These are phyloP conservation scores for Puntigrus tetrazona DNA, from an alignment of 2,113 vertebrate genomes.

Conservation along the genomic window DNA sequence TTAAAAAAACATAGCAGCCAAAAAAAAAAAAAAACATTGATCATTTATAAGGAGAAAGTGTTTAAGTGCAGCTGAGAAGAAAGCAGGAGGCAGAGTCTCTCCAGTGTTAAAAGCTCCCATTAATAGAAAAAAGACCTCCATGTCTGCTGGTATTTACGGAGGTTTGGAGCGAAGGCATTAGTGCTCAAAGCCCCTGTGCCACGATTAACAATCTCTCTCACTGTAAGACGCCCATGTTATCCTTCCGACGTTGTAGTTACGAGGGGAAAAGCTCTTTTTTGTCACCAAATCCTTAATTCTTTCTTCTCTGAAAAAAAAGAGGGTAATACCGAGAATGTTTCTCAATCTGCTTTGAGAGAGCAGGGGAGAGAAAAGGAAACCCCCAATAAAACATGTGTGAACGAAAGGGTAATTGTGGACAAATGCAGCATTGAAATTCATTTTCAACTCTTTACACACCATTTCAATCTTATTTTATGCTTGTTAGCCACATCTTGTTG, in stretches of 20 bases:
- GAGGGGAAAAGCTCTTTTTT: conserved; percentile 82
- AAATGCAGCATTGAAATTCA: conserved; percentile 99
- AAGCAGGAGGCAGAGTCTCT: conserved; percentile 56
- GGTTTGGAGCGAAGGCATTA: conserved; percentile 79
- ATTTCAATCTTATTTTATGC: conserved; percentile 99
- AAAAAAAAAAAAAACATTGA: conserved; percentile 68
- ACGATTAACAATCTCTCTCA: conserved; percentile 79
- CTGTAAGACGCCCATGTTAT: conserved; percentile 80
- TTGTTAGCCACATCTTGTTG: conserved; percentile 99
- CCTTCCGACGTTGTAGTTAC: conserved; percentile 73
- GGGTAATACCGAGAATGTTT: conserved; percentile 94
- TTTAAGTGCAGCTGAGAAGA: conserved; percentile 40
- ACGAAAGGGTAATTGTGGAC: conserved; percentile 99
- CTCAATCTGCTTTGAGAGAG: conserved; percentile 96
- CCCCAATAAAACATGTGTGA: conserved; percentile 97
- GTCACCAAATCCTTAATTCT: conserved; percentile 92
- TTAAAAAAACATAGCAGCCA: not conserved
- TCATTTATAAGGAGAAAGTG: conserved; percentile 68
- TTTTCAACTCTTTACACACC: conserved; percentile 99
- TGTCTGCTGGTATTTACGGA: conserved; percentile 74
- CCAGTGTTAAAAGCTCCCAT: conserved; percentile 70
- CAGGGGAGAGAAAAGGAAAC: conserved; percentile 67
- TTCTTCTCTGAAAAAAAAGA: conserved; percentile 80
- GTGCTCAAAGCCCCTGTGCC: conserved; percentile 76
- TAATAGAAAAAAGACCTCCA: conserved; percentile 68